Evolutionary conservation across 2,113 vertebrate genomes (phyloP).

Genomic region (Vimba vimba): DNA sequence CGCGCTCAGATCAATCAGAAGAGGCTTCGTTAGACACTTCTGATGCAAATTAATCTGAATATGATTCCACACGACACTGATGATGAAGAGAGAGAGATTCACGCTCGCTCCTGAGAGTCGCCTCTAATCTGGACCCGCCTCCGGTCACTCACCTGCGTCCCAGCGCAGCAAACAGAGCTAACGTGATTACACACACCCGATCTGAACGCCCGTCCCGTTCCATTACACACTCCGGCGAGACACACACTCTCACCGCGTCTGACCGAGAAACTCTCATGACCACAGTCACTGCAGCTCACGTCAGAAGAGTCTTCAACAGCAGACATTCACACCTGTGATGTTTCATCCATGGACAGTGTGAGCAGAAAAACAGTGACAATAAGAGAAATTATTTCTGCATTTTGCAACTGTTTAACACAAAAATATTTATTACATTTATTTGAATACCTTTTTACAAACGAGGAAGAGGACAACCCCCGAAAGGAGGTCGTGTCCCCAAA

Average conservation of each 20-base stretch:
- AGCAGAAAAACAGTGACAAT: background rate
- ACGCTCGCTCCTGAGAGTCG: too few relatives aligned
- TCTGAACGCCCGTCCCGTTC: background rate
- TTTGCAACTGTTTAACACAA: too few relatives aligned
- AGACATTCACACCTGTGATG: background rate
- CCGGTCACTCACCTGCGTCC: constrained; percentile 9
- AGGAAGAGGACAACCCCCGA: too few relatives aligned
- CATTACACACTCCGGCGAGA: constrained; percentile 13
- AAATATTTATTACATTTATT: too few relatives aligned
- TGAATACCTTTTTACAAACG: too few relatives aligned
- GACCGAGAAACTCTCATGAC: background rate
- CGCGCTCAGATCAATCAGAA: background rate
- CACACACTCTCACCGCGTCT: background rate
- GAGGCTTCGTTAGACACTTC: background rate
- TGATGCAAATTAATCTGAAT: background rate
- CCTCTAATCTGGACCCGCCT: background rate
- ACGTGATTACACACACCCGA: constrained; percentile 16
- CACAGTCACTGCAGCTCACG: background rate
- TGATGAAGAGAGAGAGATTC: background rate
- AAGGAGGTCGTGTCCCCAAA: too few relatives aligned
- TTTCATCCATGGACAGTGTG: background rate
- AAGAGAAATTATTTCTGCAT: too few relatives aligned
- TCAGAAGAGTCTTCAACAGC: background rate
- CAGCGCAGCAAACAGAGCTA: background rate
- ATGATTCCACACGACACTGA: background rate